Conservation (phyloP, 2,888 invertebrate species). For the Coelopa pilipes region DNA sequence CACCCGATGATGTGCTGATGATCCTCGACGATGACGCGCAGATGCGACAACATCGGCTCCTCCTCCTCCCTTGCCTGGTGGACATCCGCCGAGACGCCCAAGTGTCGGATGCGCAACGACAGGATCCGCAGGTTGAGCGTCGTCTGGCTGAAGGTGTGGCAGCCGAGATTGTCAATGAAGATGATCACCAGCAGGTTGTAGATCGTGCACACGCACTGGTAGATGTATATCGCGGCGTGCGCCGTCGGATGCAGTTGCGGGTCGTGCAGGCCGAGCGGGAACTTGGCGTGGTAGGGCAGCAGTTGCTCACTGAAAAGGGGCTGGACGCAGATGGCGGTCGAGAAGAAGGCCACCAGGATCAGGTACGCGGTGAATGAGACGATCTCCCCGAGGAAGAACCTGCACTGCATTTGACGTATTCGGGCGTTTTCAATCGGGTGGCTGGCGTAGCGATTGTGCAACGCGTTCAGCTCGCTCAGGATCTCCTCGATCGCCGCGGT, state of each 20-base stretch:
- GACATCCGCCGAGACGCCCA: constrained; percentile 36
- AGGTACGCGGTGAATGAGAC: constrained; percentile 37
- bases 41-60: constrained; percentile 43
- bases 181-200: constrained; percentile 51
- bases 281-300: constrained; percentile 51
- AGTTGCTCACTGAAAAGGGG: constrained; percentile 48
- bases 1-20: constrained; percentile 60
- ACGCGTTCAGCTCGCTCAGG: constrained; percentile 39
- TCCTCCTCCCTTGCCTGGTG: not conserved
- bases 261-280: constrained; percentile 51
- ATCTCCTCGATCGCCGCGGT: constrained; percentile 50
- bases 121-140: constrained; percentile 56
- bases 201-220: constrained; percentile 47
- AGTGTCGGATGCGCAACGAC: constrained; percentile 50
- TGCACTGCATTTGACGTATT: constrained; percentile 47
- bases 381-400: constrained; percentile 50
- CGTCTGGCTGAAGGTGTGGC: constrained; percentile 51
- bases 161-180: constrained; percentile 51
- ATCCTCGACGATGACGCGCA: constrained; percentile 49
- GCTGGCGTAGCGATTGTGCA: constrained; percentile 34
- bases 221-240: constrained; percentile 47
- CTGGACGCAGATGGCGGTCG: constrained; percentile 50
- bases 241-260: constrained; percentile 39
- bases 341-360: constrained; percentile 46
- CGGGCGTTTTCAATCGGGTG: constrained; percentile 22